Conservation (phyloP, 2,888 invertebrate species). For the Hylaea fasciaria region DNA sequence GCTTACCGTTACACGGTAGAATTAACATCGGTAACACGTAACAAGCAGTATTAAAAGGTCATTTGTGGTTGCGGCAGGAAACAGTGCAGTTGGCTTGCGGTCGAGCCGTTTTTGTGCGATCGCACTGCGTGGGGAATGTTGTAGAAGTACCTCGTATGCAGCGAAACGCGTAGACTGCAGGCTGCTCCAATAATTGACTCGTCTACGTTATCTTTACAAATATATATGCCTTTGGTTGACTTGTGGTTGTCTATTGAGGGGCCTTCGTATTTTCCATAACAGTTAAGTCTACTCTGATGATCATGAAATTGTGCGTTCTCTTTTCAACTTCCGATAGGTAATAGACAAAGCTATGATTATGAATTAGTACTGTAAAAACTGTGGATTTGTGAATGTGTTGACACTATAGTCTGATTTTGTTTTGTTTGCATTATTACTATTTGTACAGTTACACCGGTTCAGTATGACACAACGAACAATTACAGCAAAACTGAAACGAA, state of each 20-base stretch:
- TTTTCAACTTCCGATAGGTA: too few relatives aligned
- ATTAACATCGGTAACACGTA: constrained; percentile 64
- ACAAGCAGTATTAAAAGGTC: constrained; percentile 73
- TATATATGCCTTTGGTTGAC: constrained; percentile 8
- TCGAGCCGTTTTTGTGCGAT: constrained; percentile 64
- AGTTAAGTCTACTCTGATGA: too few relatives aligned
- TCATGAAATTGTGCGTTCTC: neutral
- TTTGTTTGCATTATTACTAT: too few relatives aligned
- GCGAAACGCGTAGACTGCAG: constrained; percentile 48
- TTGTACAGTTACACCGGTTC: too few relatives aligned
- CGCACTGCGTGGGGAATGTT: constrained; percentile 53
- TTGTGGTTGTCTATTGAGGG: neutral
- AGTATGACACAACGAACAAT: too few relatives aligned
- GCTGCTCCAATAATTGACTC: constrained; percentile 44
- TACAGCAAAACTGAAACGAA: too few relatives aligned
- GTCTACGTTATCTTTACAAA: constrained; percentile 35
- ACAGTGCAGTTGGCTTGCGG: constrained; percentile 69
- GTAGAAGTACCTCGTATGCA: constrained; percentile 43
- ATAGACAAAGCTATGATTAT: too few relatives aligned
- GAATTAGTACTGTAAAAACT: too few relatives aligned
- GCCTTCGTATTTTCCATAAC: too few relatives aligned
- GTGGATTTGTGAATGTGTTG: too few relatives aligned
- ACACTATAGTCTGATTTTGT: too few relatives aligned
- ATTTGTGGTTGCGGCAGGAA: constrained; percentile 79
- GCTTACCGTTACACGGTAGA: constrained; percentile 58